Evolutionary conservation across 2,888 invertebrate species (phyloP), one percentile per base, ranked within the genome.

Genomic region (Eupelmus urozonus): DNA sequence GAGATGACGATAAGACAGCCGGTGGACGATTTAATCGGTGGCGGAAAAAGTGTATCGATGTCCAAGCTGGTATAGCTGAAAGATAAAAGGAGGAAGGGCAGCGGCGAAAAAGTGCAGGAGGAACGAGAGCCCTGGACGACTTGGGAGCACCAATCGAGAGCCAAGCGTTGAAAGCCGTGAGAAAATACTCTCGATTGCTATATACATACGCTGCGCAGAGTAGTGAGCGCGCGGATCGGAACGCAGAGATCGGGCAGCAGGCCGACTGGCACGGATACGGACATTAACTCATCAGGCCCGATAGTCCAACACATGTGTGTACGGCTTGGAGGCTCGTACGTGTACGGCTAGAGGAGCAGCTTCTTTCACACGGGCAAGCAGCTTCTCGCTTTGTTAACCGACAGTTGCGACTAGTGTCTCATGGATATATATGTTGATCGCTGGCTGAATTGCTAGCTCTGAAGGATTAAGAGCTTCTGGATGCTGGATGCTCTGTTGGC

Each of bases 241-340:
- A 81, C 82, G 69, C 77, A 79, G 65, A 85, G 59, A 27, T 20
- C 42, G 23, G 40, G 40, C 59, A 40, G 83, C 83, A 84, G 85
- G 83, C 84, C 84, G 88, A 87, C 87, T 88, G 87, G 88, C 83
- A 87, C 89, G 89, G 89, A 89, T 89, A 89, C 88, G 86, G 85
- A 87, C 87, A 88, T 89, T 89, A 89, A 88, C 84, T 85, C 85
- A 88, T 88, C 89, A 88, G 83, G 83, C 82, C 85, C 81, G 80
- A 84, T 85, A 85, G 85, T 27, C 72, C 34, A 78, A 74, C 74
- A 74, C 74, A 74, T 62, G 60, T 67, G 59, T 42, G 45, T 20
- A 73, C 57, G 16, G n/a, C n/a, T n/a, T 20, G 65, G 18, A 51
- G 53, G 3, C 65, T 45, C 16, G 9, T 34, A 9, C 34, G 3